Conservation (phyloP, 2,797 vertebrate genomes). For the Pseudocheirus occidentalis region DNA sequence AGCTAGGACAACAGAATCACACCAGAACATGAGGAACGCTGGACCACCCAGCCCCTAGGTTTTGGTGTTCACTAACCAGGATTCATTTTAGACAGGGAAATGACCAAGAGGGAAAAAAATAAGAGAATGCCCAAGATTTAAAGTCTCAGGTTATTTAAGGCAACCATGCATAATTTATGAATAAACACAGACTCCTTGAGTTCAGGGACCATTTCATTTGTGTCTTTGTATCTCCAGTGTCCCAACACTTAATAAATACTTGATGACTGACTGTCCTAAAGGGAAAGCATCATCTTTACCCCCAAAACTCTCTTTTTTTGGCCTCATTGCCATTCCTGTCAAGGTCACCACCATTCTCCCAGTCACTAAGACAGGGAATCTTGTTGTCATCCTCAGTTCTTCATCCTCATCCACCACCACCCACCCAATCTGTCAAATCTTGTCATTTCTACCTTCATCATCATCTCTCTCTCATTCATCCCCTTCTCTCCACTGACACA, state of each 20-base stretch:
- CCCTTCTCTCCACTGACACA: background rate
- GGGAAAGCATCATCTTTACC: too few species aligned
- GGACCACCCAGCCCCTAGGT: too few species aligned
- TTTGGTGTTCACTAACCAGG: too few species aligned
- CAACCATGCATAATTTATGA: background rate
- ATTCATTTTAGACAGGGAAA: too few species aligned
- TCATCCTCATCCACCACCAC: background rate
- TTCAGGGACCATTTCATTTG: too few species aligned
- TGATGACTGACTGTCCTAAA: too few species aligned
- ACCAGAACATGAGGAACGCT: background rate
- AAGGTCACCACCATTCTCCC: background rate
- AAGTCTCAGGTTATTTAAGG: background rate
- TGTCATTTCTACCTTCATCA: background rate
- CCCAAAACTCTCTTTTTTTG: too few species aligned
- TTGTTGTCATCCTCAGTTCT: background rate
- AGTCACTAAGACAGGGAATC: background rate
- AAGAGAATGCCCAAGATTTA: background rate
- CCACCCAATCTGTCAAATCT: background rate
- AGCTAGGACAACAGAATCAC: conserved; percentile 8
- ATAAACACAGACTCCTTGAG: too few species aligned
- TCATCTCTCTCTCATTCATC: background rate
- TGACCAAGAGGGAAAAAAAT: too few species aligned
- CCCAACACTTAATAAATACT: too few species aligned
- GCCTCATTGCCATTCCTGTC: background rate
- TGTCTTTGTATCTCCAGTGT: too few species aligned